Percentiles rank a stretch among this genome's conserved stretches.
Conservation (phyloP, 2,797 vertebrate species). For the Sciurus vulgaris region DNA sequence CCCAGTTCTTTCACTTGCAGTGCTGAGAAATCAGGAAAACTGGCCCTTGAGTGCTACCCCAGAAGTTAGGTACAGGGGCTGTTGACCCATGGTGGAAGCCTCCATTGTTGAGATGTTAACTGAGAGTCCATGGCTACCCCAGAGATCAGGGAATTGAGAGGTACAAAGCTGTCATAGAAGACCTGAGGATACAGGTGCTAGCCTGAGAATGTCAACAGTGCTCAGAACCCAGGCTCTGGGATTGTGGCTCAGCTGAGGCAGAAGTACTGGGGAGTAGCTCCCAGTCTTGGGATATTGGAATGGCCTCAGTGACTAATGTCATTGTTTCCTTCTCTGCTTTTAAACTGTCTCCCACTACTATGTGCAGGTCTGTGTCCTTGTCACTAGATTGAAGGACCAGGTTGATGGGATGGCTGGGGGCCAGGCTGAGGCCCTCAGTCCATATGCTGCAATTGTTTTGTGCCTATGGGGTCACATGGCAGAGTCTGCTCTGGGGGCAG, state of each 20-base stretch:
- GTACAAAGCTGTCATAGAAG: conserved; percentile 81
- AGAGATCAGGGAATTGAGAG: conserved; percentile 81
- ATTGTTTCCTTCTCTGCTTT: conserved; percentile 79
- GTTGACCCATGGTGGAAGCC: conserved; percentile 87
- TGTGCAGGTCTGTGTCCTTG: conserved; percentile 80
- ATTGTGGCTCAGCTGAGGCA: conserved; percentile 65
- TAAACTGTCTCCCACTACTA: conserved; percentile 74
- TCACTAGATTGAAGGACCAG: conserved; percentile 80
- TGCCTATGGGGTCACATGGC: conserved; percentile 86
- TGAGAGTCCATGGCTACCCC: conserved; percentile 79
- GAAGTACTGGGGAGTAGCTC: conserved; percentile 79
- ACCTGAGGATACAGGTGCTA: conserved; percentile 82
- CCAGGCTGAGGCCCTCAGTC: conserved; percentile 77
- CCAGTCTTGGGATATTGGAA: conserved; percentile 79
- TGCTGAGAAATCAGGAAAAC: conserved; percentile 86
- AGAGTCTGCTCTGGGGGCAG: conserved; percentile 77
- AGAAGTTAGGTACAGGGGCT: conserved; percentile 85
- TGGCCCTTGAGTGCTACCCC: conserved; percentile 88
- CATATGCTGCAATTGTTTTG: conserved; percentile 83
- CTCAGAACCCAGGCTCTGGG: conserved; percentile 67
- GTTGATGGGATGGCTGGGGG: conserved; percentile 63
- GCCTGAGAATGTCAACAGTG: conserved; percentile 71
- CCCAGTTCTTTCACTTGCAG: conserved; percentile 85
- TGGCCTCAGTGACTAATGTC: conserved; percentile 58
- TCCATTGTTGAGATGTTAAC: conserved; percentile 78